Conservation (phyloP, 2,888 invertebrate species). For the Oscheius sp. region DNA sequence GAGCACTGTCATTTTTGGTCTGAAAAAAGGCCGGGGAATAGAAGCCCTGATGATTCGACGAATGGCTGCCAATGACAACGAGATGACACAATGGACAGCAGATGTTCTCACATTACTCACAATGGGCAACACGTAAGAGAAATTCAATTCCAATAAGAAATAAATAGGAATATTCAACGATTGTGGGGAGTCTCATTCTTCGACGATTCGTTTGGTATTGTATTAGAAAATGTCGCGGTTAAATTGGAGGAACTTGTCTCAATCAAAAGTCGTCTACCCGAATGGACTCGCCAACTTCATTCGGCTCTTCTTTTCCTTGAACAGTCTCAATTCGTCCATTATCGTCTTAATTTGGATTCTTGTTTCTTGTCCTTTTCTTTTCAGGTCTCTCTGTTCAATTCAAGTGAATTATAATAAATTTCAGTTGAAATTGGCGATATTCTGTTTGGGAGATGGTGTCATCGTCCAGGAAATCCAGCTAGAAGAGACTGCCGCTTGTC, state of each 20-base stretch:
- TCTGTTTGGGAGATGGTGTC: conserved; percentile 9
- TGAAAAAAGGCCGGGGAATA: neutral
- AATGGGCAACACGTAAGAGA: conserved; percentile 3
- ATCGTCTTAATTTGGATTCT: neutral
- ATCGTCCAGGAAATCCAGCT: neutral
- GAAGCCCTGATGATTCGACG: neutral
- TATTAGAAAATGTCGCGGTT: neutral
- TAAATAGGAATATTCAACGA: conserved; percentile 18
- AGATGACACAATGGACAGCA: neutral
- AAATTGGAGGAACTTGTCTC: neutral
- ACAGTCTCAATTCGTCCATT: conserved; percentile 18
- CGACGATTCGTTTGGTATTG: neutral
- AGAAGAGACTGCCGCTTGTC: conserved; percentile 1
- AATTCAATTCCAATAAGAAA: neutral
- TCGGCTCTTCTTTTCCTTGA: conserved; percentile 27
- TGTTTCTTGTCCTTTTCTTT: conserved; percentile 20
- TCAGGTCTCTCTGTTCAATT: neutral
- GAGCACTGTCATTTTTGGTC: neutral
- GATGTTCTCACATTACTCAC: neutral
- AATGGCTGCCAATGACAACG: no score
- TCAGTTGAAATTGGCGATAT: conserved; percentile 27
- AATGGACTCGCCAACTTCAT: neutral
- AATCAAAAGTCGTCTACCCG: neutral
- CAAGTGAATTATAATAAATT: neutral
- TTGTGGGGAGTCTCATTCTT: conserved; percentile 3